Evolutionary conservation across 2,797 vertebrate genomes (phyloP).

Genomic region (Hirundo rustica): DNA sequence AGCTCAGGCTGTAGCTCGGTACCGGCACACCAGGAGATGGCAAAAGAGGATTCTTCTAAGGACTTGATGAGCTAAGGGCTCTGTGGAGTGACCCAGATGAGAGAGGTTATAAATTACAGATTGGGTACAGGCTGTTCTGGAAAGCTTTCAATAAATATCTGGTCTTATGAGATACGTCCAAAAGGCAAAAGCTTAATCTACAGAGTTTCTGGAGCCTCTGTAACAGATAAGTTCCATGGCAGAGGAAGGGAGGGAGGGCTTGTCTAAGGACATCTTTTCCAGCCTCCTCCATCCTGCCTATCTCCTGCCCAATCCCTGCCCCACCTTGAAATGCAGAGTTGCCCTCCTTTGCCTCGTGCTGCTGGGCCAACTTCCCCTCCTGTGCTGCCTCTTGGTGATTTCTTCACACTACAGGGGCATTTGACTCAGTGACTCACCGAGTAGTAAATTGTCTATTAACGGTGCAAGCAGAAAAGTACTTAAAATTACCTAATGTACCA

Average conservation of each 20-base stretch:
- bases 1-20: not conserved
- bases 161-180: not conserved
- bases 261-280: not conserved
- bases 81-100: not conserved
- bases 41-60: not conserved
- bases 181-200: not conserved
- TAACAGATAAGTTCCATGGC: not conserved
- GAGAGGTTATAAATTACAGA: not conserved
- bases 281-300: not conserved
- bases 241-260: not conserved
- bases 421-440: not conserved
- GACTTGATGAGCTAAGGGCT: not conserved
- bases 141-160: not conserved
- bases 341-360: not conserved
- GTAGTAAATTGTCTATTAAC: not conserved
- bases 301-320: not conserved
- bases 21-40: not conserved
- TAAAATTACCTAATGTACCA: not conserved
- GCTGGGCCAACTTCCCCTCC: not conserved
- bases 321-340: not conserved
- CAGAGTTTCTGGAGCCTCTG: not conserved
- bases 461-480: not conserved
- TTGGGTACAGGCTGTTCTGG: not conserved
- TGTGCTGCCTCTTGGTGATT: not conserved
- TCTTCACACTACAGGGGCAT: not conserved